Conservation (phyloP, 1,140 invertebrate genomes). For the Glossosoma conforme region DNA sequence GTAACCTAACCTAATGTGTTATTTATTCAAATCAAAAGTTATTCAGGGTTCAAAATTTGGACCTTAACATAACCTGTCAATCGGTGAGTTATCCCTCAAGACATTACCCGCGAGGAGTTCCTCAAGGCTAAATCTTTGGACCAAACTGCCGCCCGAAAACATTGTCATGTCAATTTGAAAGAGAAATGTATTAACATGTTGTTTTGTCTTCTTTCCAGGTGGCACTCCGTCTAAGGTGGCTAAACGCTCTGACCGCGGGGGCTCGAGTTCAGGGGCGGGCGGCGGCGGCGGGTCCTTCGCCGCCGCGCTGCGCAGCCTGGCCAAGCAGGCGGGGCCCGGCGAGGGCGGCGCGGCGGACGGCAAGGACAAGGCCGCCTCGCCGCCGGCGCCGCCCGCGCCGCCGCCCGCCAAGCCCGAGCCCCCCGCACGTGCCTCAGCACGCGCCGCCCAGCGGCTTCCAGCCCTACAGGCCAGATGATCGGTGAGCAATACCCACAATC, state of each 20-base stretch:
- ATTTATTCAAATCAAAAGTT: too few species aligned
- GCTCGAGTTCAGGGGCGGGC: slow-evolving; percentile 19
- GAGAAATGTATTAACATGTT: too few species aligned
- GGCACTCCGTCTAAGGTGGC: slow-evolving; percentile 42
- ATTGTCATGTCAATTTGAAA: too few species aligned
- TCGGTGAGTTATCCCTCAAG: too few species aligned
- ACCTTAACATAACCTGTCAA: too few species aligned
- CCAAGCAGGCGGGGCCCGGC: slow-evolving; percentile 61
- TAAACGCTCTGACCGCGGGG: slow-evolving; percentile 39
- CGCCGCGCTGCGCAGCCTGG: slow-evolving; percentile 62
- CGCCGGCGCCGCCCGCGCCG: slow-evolving; percentile 35
- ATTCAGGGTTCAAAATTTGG: too few species aligned
- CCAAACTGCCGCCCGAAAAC: too few species aligned
- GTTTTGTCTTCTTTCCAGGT: slow-evolving; percentile 37
- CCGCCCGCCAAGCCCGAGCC: slow-evolving; percentile 25
- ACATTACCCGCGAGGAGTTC: too few species aligned
- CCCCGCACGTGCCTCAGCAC: slow-evolving; percentile 37
- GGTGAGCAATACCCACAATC: slow-evolving; percentile 33
- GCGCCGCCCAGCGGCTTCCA: slow-evolving; percentile 42
- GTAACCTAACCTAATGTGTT: too few species aligned
- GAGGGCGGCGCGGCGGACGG: slow-evolving; percentile 34
- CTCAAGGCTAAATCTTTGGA: too few species aligned
- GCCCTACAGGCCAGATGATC: slow-evolving; percentile 47
- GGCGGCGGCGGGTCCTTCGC: slow-evolving; percentile 52
- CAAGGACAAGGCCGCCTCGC: slow-evolving; percentile 34